Percentiles rank a stretch among this genome's conserved stretches.
Conservation (phyloP, 2,888 invertebrate species). For the Drosophila bunnanda region DNA sequence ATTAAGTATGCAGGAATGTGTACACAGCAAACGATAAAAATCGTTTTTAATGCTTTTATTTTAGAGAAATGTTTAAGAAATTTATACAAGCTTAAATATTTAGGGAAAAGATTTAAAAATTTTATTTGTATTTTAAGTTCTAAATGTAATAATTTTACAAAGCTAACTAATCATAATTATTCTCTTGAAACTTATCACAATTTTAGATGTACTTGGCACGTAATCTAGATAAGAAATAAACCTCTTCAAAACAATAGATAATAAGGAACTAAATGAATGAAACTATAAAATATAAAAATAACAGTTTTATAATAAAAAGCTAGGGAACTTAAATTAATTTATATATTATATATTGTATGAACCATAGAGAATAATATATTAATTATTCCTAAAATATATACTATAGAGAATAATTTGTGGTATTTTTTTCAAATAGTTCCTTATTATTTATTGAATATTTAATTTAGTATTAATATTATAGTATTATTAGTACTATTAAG, state of each 20-base stretch:
- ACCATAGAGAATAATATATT: too few species aligned
- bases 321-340: too few species aligned
- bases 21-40: slow-evolving; percentile 9
- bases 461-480: too few species aligned
- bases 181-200: not conserved
- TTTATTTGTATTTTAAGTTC: not conserved
- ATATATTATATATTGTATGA: too few species aligned
- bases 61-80: not conserved
- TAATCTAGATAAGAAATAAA: slow-evolving; percentile 1
- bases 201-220: not conserved
- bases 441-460: too few species aligned
- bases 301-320: not conserved
- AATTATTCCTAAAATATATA: too few species aligned
- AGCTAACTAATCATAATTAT: not conserved
- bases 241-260: not conserved
- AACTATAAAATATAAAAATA: not conserved
- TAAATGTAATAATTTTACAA: not conserved
- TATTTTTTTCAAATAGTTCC: too few species aligned
- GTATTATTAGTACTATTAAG: too few species aligned
- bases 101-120: not conserved
- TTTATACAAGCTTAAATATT: not conserved
- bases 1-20: slow-evolving; percentile 27
- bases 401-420: too few species aligned
- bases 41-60: not conserved
- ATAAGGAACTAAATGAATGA: not conserved